These are phyloP conservation scores for Odontocerum albicorne DNA, from an alignment of 2,888 invertebrate species.

Conservation along the genomic window DNA sequence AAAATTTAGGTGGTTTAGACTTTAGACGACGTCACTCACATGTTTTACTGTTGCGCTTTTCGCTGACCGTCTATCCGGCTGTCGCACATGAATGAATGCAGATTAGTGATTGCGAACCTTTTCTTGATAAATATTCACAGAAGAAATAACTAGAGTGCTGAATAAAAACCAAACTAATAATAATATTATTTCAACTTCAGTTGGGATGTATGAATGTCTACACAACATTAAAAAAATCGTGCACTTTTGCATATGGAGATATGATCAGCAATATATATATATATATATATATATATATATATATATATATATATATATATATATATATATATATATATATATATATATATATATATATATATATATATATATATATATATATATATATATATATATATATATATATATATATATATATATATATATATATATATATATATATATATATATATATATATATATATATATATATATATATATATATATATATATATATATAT, in stretches of 20 bases:
- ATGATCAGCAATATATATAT: not conserved
- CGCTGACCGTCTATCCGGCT: slow-evolving; percentile 5
- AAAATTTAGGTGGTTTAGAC: too few species aligned
- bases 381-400: slow-evolving; percentile 8
- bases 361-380: slow-evolving; percentile 8
- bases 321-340: not conserved
- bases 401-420: slow-evolving; percentile 26
- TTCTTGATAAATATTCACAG: too few species aligned
- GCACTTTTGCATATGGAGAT: not conserved
- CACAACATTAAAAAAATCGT: not conserved
- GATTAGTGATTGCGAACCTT: too few species aligned
- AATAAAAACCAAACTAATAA: too few species aligned
- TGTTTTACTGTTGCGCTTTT: too few species aligned
- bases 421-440: slow-evolving; percentile 57
- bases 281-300: not conserved
- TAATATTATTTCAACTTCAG: too few species aligned
- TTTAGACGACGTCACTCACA: too few species aligned
- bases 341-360: not conserved
- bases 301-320: not conserved
- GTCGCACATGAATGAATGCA: slow-evolving; percentile 10
- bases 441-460: not conserved
- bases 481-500: not conserved
- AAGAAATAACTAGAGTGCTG: too few species aligned
- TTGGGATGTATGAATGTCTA: not conserved
- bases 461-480: not conserved